Conservation (phyloP, 2,888 invertebrate genomes). For the Pharmacophagus antenor region DNA sequence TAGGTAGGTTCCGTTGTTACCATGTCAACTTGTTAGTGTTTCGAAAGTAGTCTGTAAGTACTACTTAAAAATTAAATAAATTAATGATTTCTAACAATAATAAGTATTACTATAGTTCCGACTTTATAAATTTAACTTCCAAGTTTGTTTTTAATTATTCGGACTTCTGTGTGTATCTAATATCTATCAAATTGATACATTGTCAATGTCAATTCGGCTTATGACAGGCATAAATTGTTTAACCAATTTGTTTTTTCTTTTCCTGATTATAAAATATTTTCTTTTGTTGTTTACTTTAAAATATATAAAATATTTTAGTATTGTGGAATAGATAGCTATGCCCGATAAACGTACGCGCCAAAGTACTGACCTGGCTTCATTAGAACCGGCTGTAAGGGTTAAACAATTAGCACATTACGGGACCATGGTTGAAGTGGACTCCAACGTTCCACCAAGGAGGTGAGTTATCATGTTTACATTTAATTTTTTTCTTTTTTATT, state of each 20-base stretch:
- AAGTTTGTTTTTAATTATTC: not conserved
- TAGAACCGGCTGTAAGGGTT: constrained; percentile 85
- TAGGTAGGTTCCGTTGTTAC: too few species aligned
- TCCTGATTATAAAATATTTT: not conserved
- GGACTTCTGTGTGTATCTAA: not conserved
- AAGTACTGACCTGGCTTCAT: constrained; percentile 57
- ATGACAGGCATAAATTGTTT: not conserved
- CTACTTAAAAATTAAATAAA: too few species aligned
- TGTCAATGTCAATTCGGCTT: constrained; percentile 7
- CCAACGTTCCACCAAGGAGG: constrained; percentile 87
- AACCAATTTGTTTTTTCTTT: not conserved
- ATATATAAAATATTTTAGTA: not conserved
- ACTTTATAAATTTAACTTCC: not conserved
- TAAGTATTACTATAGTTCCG: not conserved
- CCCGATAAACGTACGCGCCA: constrained; percentile 32
- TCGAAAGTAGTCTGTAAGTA: too few species aligned
- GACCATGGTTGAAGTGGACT: constrained; percentile 86
- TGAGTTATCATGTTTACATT: constrained; percentile 57
- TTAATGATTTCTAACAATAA: too few species aligned
- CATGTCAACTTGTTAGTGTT: too few species aligned
- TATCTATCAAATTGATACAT: not conserved
- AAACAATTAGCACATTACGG: constrained; percentile 85
- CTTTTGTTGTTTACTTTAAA: not conserved
- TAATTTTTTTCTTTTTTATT: not conserved
- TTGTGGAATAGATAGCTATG: constrained; percentile 5